These are phyloP conservation scores for Hyphantria cunea DNA, from an alignment of 1,140 invertebrate genomes.

Conservation along the genomic window DNA sequence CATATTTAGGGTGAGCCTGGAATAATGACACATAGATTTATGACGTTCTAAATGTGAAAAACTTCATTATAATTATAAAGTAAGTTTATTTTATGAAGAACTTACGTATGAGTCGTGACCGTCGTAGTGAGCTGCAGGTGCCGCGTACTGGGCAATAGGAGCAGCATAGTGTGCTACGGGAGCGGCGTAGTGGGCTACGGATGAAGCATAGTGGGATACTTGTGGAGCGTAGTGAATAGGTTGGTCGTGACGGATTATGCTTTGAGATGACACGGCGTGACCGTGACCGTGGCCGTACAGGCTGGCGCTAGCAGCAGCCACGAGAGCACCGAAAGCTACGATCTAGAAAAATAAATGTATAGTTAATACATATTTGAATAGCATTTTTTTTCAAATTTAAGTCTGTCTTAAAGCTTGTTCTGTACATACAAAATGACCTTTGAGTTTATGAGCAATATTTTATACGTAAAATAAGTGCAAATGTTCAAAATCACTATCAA, in stretches of 20 bases:
- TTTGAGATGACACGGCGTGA: conserved; percentile 69
- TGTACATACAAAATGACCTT: too few species aligned
- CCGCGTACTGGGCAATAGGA: conserved; percentile 44
- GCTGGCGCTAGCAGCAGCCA: conserved; percentile 54
- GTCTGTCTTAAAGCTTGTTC: not conserved
- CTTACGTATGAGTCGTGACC: conserved; percentile 61
- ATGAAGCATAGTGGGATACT: conserved; percentile 44
- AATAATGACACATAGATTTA: too few species aligned
- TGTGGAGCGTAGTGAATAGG: not conserved
- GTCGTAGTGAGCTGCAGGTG: conserved; percentile 52
- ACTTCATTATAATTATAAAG: too few species aligned
- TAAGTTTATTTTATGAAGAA: conserved; percentile 13
- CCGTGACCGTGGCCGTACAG: conserved; percentile 49
- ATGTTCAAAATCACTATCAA: too few species aligned
- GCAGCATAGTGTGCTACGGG: conserved; percentile 47
- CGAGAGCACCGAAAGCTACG: conserved; percentile 49
- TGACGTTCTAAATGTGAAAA: too few species aligned
- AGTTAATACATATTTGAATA: not conserved
- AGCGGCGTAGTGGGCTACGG: conserved; percentile 46
- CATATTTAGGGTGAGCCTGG: too few species aligned
- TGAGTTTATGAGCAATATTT: too few species aligned
- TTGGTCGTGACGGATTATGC: conserved; percentile 66
- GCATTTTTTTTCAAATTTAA: not conserved
- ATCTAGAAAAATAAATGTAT: conserved; percentile 34
- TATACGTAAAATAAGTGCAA: too few species aligned